These are phyloP conservation scores for Lampris incognitus DNA, from an alignment of 2,113 vertebrate species.

Conservation along the genomic window DNA sequence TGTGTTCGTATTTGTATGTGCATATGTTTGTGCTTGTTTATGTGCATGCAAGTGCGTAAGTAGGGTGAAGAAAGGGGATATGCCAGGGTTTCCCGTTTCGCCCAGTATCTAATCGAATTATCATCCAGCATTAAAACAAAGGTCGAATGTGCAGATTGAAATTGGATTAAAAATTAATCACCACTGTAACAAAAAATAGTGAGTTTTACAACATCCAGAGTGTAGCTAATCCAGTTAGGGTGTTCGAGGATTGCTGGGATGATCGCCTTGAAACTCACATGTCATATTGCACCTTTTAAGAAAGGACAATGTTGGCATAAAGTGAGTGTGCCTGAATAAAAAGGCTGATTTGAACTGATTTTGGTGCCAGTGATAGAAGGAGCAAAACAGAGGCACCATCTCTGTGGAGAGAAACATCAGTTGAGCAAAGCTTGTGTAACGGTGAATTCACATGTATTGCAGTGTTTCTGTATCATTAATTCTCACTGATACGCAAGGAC, in stretches of 20 bases:
- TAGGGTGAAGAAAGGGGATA: conserved; percentile 15
- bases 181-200: conserved; percentile 43
- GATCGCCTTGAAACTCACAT: conserved; percentile 39
- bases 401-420: neutral
- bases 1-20: neutral
- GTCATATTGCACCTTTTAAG: conserved; percentile 45
- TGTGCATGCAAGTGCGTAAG: neutral
- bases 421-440: too few species aligned
- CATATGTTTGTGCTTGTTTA: neutral
- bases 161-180: conserved; percentile 56
- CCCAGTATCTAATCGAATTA: conserved; percentile 42
- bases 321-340: conserved; percentile 52
- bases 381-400: conserved; percentile 32
- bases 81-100: conserved; percentile 13
- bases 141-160: conserved; percentile 48
- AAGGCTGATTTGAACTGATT: conserved; percentile 51
- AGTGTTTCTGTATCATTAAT: neutral
- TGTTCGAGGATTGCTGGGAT: conserved; percentile 45
- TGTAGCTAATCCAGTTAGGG: conserved; percentile 70
- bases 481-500: neutral
- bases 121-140: conserved; percentile 35
- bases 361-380: conserved; percentile 9
- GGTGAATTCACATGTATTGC: too few species aligned
- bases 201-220: conserved; percentile 45
- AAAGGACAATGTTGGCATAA: conserved; percentile 24